Evolutionary conservation across 2,888 invertebrate genomes (phyloP).

Genomic region (Eueremaeus valkanovi): DNA sequence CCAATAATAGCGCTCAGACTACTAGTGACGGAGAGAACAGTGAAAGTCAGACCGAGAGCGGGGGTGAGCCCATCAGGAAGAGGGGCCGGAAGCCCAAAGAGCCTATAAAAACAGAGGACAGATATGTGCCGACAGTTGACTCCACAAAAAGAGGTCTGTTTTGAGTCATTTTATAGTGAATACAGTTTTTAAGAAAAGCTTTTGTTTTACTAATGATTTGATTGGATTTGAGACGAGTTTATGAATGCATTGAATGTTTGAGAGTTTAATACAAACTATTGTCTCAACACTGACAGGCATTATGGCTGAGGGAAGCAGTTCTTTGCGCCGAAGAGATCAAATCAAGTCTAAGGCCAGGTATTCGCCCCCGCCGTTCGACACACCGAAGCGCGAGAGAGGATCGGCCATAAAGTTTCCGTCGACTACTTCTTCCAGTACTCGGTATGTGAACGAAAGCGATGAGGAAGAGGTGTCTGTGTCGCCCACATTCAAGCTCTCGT

Average conservation of each 20-base stretch:
- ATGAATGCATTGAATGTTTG: not conserved
- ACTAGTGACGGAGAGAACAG: conserved; percentile 1
- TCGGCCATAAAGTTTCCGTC: conserved; percentile 13
- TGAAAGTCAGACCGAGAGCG: not conserved
- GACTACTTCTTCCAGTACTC: not conserved
- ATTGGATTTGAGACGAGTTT: not conserved
- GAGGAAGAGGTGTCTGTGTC: conserved; percentile 37
- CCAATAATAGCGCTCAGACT: conserved; percentile 3
- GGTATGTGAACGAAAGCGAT: conserved; percentile 8
- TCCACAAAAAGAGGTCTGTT: conserved; percentile 23
- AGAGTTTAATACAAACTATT: not conserved
- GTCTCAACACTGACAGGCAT: too few species aligned
- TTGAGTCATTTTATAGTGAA: not conserved
- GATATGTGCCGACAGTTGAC: conserved; percentile 30
- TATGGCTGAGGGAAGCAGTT: conserved; percentile 14
- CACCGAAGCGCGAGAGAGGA: conserved; percentile 27
- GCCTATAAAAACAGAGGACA: conserved; percentile 28
- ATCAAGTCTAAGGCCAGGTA: conserved; percentile 38
- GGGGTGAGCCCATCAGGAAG: not conserved
- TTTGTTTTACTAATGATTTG: not conserved
- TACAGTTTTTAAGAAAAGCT: not conserved
- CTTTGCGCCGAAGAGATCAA: conserved; percentile 41
- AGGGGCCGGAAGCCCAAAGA: conserved; percentile 37
- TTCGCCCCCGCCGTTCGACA: conserved; percentile 40
- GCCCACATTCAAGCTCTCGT: conserved; percentile 9